A percentile compares a stretch with the other conserved stretches of the same genome.
These are phyloP conservation scores for Tamias sibiricus DNA, from an alignment of 2,113 vertebrate species.

Conservation along the genomic window DNA sequence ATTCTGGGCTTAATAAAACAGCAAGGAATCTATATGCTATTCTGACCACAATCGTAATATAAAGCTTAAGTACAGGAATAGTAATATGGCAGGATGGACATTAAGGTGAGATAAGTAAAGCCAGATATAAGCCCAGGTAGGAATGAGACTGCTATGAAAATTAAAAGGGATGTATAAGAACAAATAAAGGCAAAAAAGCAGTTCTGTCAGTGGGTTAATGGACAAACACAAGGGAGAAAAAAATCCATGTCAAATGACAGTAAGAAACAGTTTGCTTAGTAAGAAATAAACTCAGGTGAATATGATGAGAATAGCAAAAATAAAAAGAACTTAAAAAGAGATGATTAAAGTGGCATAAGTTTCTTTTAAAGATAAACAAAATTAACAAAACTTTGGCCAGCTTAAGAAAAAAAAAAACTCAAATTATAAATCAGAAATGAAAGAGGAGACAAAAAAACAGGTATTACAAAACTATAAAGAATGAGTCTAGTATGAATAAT, in stretches of 20 bases:
- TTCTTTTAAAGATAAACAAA: not conserved
- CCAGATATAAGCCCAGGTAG: not conserved
- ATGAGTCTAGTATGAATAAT: not conserved
- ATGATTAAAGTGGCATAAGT: not conserved
- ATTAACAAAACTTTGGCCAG: not conserved
- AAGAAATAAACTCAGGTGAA: not conserved
- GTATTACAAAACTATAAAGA: not conserved
- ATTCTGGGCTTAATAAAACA: constrained; percentile 7
- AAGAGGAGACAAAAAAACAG: not conserved
- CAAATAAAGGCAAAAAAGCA: not conserved
- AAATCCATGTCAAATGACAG: not conserved
- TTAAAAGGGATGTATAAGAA: not conserved
- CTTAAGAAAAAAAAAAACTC: not conserved
- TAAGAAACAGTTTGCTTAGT: not conserved
- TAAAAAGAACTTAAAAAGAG: not conserved
- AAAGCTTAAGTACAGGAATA: not conserved
- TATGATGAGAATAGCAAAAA: not conserved
- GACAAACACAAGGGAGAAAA: not conserved
- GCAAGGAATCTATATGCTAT: not conserved
- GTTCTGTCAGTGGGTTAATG: not conserved
- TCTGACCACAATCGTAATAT: not conserved
- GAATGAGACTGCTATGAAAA: not conserved
- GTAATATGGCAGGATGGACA: not conserved
- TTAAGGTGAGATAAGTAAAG: not conserved
- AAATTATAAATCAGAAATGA: not conserved